These are phyloP conservation scores for Labeo catla DNA, from an alignment of 2,113 vertebrate genomes.

Conservation along the genomic window DNA sequence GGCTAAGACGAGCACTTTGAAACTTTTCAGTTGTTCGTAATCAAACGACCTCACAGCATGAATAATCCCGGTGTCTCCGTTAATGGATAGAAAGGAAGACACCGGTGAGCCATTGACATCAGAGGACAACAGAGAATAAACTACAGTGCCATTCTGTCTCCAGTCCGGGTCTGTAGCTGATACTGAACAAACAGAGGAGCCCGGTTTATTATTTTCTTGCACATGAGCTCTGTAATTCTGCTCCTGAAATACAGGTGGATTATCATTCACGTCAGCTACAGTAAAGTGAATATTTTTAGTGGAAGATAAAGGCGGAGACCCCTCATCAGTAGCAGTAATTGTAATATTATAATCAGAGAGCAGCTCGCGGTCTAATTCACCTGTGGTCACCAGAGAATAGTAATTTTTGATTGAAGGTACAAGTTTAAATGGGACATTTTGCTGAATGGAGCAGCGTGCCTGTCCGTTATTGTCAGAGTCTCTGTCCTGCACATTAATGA, in stretches of 20 bases:
- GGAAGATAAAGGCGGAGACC: constrained; percentile 26
- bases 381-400: constrained; percentile 24
- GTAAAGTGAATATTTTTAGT: constrained; percentile 18
- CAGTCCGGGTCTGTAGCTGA: no score
- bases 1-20: no score
- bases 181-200: no score
- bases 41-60: no score
- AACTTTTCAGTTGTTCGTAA: no score
- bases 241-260: not conserved
- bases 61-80: no score
- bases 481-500: constrained; percentile 20
- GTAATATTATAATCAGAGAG: constrained; percentile 13
- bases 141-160: no score
- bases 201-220: no score
- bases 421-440: constrained; percentile 10
- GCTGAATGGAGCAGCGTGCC: constrained; percentile 23
- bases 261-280: constrained; percentile 15
- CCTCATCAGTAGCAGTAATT: constrained; percentile 27
- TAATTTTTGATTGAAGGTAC: constrained; percentile 1
- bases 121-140: no score
- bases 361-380: constrained; percentile 25
- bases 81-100: no score
- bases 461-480: constrained; percentile 23
- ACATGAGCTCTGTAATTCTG: no score
- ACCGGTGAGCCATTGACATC: no score